Evolutionary conservation across 2,797 vertebrate species (phyloP), one percentile per base, ranked within the genome.

Genomic region (Platyrinchus mystaceus): DNA sequence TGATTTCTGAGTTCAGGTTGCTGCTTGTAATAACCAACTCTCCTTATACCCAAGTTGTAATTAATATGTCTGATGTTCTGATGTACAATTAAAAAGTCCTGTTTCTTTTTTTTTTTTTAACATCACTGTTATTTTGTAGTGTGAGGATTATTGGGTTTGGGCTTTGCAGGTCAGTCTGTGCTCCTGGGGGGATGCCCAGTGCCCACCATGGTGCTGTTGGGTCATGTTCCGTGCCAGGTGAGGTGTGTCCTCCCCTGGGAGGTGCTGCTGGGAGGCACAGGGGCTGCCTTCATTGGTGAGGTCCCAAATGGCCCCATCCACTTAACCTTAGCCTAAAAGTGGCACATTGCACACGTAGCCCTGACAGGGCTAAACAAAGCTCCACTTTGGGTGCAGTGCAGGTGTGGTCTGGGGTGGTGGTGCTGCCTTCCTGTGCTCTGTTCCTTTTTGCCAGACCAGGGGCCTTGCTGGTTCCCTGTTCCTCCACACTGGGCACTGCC

Each of bases 1-100:
- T 80, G 96, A 97, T 79, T 73, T 71, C 96, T 74, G 77, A 94
- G 94, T 94, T 96, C 95, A 89, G 97, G 93, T 96, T 97, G 97
- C 97, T 98, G 98, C 97, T 97, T 97, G 95, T 78, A 88, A 97
- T 97, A 97, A 97, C 96, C 95, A 89, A 89, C 96, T 95, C 96
- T 81, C 6, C n/a, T 96, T 97, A 81, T 95, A 93, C 95, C 97
- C 95, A 84, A 95, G 94, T 97, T 97, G 97, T 97, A 98, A 98
- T 97, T 96, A 97, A 96, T 97, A 50, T 96, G 95, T 97, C 93
- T 91, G 91, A 90, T 93, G 95, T 96, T 97, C 92, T 91, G 90
- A 88, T 92, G 95, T 96, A 94, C 88, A 83, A 95, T 96, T 94
- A 94, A 96, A 97, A 97, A 82, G 21, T 24, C 47, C 36, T n/a